A percentile compares a stretch with the other conserved stretches of the same genome.
These are phyloP conservation scores for Globia sparganii DNA, from an alignment of 2,888 invertebrate genomes.

Conservation along the genomic window DNA sequence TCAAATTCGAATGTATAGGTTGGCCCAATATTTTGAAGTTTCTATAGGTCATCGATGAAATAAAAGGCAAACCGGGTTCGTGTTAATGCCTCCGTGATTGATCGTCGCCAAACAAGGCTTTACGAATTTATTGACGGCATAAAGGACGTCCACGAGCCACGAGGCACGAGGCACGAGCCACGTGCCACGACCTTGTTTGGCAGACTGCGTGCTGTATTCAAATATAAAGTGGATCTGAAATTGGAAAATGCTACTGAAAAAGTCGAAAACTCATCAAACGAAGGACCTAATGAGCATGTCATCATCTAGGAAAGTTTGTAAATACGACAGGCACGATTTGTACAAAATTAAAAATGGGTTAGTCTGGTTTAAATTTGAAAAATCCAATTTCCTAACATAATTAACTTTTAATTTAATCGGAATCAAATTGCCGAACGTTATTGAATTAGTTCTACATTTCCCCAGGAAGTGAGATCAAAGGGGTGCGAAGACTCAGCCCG, in stretches of 20 bases:
- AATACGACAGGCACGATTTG: not conserved
- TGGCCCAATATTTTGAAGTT: constrained; percentile 37
- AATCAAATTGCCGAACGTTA: constrained; percentile 30
- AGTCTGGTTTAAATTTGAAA: not conserved
- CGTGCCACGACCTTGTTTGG: constrained; percentile 26
- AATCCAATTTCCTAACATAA: not conserved
- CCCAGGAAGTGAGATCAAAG: constrained; percentile 54
- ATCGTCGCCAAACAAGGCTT: constrained; percentile 58
- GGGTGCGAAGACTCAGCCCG: constrained; percentile 17
- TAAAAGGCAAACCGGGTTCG: constrained; percentile 52
- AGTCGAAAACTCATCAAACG: not conserved
- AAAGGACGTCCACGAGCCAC: constrained; percentile 23
- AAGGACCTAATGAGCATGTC: not conserved
- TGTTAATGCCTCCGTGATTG: constrained; percentile 62
- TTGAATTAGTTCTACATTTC: constrained; percentile 41
- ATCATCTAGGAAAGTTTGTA: not conserved
- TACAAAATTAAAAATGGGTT: not conserved
- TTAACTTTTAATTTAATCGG: constrained; percentile 16
- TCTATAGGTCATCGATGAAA: constrained; percentile 52
- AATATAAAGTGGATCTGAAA: constrained; percentile 43
- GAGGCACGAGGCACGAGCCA: constrained; percentile 26
- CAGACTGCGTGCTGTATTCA: constrained; percentile 29
- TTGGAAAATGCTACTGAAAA: constrained; percentile 18
- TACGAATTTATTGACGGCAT: constrained; percentile 57
- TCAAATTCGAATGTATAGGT: constrained; percentile 6